phyloP scores from a whole-genome alignment of 2,113 vertebrate species.

The Butorides virescens region DNA sequence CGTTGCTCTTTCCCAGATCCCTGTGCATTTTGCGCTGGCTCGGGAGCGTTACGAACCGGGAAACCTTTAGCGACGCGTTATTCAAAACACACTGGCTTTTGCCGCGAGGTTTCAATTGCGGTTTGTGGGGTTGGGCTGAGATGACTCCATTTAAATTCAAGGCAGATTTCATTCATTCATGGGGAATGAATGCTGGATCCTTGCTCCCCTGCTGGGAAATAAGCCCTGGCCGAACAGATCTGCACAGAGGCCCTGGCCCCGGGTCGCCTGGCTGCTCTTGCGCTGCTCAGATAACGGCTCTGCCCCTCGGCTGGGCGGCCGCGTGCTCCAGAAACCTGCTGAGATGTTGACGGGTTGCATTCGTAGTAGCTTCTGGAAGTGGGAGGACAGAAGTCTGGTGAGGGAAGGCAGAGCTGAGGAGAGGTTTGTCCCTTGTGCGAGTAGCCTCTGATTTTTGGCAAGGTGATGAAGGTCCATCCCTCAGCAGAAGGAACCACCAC shows the following conservation, averaged over 20 bases:
- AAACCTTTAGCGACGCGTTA: not conserved
- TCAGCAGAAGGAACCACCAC: not conserved
- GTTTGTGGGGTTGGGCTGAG: not conserved
- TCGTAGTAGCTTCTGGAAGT: not conserved
- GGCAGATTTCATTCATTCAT: not conserved
- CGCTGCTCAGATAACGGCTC: not conserved
- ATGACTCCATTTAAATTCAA: constrained; percentile 1
- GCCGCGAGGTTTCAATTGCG: not conserved
- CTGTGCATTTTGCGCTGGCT: not conserved
- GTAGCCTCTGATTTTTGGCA: not conserved
- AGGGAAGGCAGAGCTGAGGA: not conserved
- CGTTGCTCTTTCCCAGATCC: not conserved
- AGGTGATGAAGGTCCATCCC: not conserved
- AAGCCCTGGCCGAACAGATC: not conserved
- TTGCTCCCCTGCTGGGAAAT: not conserved
- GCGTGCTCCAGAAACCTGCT: not conserved
- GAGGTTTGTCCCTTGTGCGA: not conserved
- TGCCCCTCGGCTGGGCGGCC: not conserved
- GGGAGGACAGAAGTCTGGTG: not conserved
- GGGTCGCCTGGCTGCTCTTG: not conserved
- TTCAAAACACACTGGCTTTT: not conserved
- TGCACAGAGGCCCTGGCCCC: not conserved
- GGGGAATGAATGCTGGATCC: not conserved
- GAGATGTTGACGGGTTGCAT: not conserved
- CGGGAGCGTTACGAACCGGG: not conserved